Percentiles rank a stretch among this genome's conserved stretches.
Conservation (phyloP, 2,797 vertebrate genomes). For the Rallus crepitans region DNA sequence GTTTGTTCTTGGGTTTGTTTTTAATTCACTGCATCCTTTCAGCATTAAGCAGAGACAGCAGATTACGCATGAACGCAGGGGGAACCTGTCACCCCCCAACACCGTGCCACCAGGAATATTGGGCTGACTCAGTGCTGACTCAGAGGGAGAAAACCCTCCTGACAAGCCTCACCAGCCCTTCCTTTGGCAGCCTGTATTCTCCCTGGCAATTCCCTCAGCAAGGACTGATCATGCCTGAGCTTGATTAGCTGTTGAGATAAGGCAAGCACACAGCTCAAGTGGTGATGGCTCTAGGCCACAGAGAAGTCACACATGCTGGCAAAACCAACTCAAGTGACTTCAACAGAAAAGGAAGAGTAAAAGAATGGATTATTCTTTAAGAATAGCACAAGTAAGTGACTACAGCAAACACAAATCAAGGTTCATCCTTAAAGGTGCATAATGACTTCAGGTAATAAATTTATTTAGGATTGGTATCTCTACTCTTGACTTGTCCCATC, state of each 20-base stretch:
- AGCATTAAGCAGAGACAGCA: not conserved
- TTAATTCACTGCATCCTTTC: not conserved
- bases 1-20: not conserved
- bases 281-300: not conserved
- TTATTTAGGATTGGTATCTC: not conserved
- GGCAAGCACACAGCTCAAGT: not conserved
- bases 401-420: not conserved
- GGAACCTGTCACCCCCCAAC: not conserved
- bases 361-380: not conserved
- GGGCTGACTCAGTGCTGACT: not conserved
- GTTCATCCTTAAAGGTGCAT: not conserved
- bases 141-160: not conserved
- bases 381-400: not conserved
- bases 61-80: not conserved
- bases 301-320: not conserved
- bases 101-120: not conserved
- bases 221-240: not conserved
- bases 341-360: not conserved
- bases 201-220: not conserved
- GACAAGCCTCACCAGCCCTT: not conserved
- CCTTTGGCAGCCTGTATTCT: not conserved
- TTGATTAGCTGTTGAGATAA: not conserved
- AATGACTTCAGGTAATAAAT: not conserved
- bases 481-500: fast-evolving
- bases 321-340: not conserved